Percentiles rank a stretch among this genome's conserved stretches.
phyloP scores from a whole-genome alignment of 2,113 vertebrate species.

The Thymallus thymallus region DNA sequence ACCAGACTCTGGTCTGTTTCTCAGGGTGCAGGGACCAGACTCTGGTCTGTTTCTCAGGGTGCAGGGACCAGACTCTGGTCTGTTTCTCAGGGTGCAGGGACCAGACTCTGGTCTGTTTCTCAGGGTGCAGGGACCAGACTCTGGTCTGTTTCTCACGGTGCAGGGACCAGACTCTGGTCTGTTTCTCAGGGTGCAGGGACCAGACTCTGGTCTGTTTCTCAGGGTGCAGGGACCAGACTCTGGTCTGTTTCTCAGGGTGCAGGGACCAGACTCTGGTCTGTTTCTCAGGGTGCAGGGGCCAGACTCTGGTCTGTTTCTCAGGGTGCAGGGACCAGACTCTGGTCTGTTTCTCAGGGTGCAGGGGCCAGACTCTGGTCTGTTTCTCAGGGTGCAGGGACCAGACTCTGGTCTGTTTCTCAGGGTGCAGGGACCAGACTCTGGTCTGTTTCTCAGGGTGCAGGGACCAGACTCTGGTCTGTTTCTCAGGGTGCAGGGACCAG shows the following conservation, averaged over 20 bases:
- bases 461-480: conserved; percentile 62
- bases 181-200: conserved; percentile 63
- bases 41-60: conserved; percentile 66
- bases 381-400: conserved; percentile 59
- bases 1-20: conserved; percentile 65
- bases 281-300: conserved; percentile 61
- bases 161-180: conserved; percentile 58
- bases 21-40: conserved; percentile 51
- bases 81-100: conserved; percentile 65
- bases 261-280: conserved; percentile 58
- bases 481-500: conserved; percentile 56
- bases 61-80: conserved; percentile 55
- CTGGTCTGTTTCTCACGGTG: conserved; percentile 66
- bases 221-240: conserved; percentile 49
- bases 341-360: conserved; percentile 67
- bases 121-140: conserved; percentile 49
- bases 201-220: conserved; percentile 66
- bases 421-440: conserved; percentile 49
- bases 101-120: conserved; percentile 66
- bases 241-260: conserved; percentile 67
- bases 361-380: conserved; percentile 60
- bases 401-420: conserved; percentile 66
- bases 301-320: conserved; percentile 67
- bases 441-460: conserved; percentile 67
- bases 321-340: conserved; percentile 48